A percentile compares a stretch with the other conserved stretches of the same genome.
These are phyloP conservation scores for Hydrozoanthus gracilis DNA, from an alignment of 92 coral and sea anemone genomes.

Conservation along the genomic window DNA sequence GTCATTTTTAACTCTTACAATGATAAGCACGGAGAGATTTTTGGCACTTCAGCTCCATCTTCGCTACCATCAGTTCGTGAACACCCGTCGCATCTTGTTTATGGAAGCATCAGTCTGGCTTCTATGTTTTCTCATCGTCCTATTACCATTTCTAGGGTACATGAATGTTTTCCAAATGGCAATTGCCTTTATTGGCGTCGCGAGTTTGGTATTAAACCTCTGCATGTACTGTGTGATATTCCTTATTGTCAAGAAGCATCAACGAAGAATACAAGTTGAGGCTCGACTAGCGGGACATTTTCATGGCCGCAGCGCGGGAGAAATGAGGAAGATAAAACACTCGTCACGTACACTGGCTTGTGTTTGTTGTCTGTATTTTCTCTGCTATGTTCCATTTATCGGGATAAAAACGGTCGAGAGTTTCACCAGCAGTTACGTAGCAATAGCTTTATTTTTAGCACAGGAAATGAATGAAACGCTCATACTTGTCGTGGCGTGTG, in stretches of 20 bases:
- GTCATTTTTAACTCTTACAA: slow-evolving; percentile 40
- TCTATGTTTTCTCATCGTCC: slow-evolving; percentile 9
- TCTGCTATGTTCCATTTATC: slow-evolving; percentile 37
- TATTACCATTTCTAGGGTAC: slow-evolving; percentile 17
- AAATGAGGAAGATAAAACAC: slow-evolving; percentile 24
- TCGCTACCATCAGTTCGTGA: slow-evolving; percentile 23
- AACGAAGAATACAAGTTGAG: slow-evolving; percentile 9
- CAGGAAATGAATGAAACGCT: slow-evolving; percentile 43
- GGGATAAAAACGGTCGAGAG: slow-evolving; percentile 31
- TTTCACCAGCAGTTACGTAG: neutral
- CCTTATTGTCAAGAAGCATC: slow-evolving; percentile 34
- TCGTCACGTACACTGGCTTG: slow-evolving; percentile 30
- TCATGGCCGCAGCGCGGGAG: slow-evolving; percentile 30
- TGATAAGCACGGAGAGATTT: slow-evolving; percentile 34
- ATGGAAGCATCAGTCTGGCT: slow-evolving; percentile 22
- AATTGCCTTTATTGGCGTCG: slow-evolving; percentile 21
- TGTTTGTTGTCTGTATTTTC: slow-evolving; percentile 34
- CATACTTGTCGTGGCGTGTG: slow-evolving; percentile 24
- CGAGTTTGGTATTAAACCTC: slow-evolving; percentile 31
- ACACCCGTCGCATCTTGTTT: neutral
- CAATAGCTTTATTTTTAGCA: neutral
- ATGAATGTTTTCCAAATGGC: slow-evolving; percentile 8
- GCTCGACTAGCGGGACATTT: slow-evolving; percentile 16
- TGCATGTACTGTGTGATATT: slow-evolving; percentile 24
- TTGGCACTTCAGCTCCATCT: slow-evolving; percentile 34